Conservation (phyloP, 92 coral and sea anemone genomes). For the Phymanthus crucifer region DNA sequence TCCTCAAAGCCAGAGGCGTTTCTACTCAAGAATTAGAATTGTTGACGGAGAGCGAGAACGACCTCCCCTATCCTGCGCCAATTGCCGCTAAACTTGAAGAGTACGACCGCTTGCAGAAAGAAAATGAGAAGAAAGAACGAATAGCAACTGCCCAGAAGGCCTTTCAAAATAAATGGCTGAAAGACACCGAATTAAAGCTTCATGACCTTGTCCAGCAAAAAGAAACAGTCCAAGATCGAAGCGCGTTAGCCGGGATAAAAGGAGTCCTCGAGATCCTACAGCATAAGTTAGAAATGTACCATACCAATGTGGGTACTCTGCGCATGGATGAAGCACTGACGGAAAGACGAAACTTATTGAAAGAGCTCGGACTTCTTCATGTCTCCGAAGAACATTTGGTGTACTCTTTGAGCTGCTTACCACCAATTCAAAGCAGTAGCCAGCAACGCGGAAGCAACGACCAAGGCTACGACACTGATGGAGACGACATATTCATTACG, state of each 20-base stretch:
- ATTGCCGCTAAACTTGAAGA: background rate
- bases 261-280: conserved; percentile 17
- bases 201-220: conserved; percentile 22
- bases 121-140: conserved; percentile 5
- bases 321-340: conserved; percentile 24
- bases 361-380: no score
- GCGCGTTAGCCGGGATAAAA: conserved; percentile 20
- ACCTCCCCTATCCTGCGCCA: background rate
- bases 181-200: background rate
- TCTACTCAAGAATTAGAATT: background rate
- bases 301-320: conserved; percentile 16
- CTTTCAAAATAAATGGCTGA: conserved; percentile 8
- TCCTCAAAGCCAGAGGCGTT: conserved; percentile 23
- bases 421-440: background rate
- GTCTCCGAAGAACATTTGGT: no score
- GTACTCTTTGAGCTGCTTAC: conserved; percentile 7
- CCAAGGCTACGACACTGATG: conserved; percentile 4
- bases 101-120: background rate
- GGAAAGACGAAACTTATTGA: no score
- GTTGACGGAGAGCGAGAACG: background rate
- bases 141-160: background rate
- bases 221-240: conserved; percentile 13
- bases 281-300: conserved; percentile 21
- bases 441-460: conserved; percentile 1
- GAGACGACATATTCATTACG: conserved; percentile 13